These are phyloP conservation scores for Carpatolechia fugitivella DNA, from an alignment of 2,888 invertebrate species.

Conservation along the genomic window DNA sequence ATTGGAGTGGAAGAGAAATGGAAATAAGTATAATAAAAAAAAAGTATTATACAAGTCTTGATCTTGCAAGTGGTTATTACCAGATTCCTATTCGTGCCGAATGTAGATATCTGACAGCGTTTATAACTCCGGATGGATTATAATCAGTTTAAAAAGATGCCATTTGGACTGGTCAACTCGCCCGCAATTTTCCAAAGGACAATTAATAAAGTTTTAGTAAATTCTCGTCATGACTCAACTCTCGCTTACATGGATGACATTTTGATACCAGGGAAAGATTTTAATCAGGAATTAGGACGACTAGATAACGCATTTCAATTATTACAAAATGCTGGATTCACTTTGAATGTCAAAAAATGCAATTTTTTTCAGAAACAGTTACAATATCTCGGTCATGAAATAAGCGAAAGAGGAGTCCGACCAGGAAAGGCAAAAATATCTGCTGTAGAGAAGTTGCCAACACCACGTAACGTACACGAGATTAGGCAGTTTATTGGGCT, in stretches of 20 bases:
- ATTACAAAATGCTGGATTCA: constrained; percentile 6
- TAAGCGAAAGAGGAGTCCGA: constrained; percentile 24
- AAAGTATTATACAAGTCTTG: constrained; percentile 17
- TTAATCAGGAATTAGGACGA: constrained; percentile 3
- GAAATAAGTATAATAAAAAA: no score
- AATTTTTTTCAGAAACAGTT: no score
- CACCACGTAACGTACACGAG: constrained; percentile 29
- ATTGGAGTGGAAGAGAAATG: no score
- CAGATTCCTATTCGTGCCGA: constrained; percentile 20
- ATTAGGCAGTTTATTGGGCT: constrained; percentile 35
- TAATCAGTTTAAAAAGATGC: constrained; percentile 18
- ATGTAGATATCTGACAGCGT: constrained; percentile 18
- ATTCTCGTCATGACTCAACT: constrained; percentile 12
- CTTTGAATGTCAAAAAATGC: constrained; percentile 25
- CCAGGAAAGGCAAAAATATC: constrained; percentile 28
- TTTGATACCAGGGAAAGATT: constrained; percentile 22
- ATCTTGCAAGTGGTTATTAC: constrained; percentile 20
- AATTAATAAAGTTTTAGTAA: constrained; percentile 25
- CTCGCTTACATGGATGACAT: constrained; percentile 34
- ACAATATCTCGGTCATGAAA: no score
- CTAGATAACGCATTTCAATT: constrained; percentile 10
- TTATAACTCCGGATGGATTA: constrained; percentile 20
- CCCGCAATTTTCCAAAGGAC: constrained; percentile 18
- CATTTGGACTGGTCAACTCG: constrained; percentile 19
- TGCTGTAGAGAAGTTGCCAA: constrained; percentile 30